Percentiles rank a stretch among this genome's conserved stretches.
phyloP scores from a whole-genome alignment of 2,797 vertebrate species.

The Hydrophis major region DNA sequence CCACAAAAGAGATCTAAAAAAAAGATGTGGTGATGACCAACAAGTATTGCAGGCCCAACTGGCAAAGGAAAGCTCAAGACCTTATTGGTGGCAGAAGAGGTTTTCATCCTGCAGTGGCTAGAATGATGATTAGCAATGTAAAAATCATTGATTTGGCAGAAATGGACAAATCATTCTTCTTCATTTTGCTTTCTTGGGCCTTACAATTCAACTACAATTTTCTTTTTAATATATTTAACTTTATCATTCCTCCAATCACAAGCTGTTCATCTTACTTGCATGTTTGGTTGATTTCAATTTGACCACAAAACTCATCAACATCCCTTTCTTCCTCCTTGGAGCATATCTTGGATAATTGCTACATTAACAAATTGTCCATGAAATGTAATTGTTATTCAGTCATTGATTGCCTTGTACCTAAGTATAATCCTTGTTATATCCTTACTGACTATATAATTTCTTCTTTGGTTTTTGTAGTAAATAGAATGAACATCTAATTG shows the following conservation, averaged over 20 bases:
- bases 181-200: neutral
- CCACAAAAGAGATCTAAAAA: neutral
- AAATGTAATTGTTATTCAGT: neutral
- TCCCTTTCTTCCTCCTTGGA: neutral
- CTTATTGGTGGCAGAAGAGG: neutral
- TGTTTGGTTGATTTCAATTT: neutral
- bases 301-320: neutral
- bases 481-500: neutral
- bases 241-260: neutral
- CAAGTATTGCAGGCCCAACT: neutral
- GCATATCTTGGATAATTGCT: neutral
- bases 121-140: neutral
- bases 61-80: neutral
- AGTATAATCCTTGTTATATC: neutral
- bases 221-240: neutral
- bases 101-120: too few relatives aligned
- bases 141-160: neutral
- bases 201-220: neutral
- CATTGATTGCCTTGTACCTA: neutral
- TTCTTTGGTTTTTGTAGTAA: neutral
- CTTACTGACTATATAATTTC: neutral
- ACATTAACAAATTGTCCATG: neutral
- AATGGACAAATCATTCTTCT: neutral
- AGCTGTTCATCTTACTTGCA: neutral
- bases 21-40: neutral